Evolutionary conservation across 1,140 invertebrate genomes (phyloP).

Genomic region (Cotesia glomerata): DNA sequence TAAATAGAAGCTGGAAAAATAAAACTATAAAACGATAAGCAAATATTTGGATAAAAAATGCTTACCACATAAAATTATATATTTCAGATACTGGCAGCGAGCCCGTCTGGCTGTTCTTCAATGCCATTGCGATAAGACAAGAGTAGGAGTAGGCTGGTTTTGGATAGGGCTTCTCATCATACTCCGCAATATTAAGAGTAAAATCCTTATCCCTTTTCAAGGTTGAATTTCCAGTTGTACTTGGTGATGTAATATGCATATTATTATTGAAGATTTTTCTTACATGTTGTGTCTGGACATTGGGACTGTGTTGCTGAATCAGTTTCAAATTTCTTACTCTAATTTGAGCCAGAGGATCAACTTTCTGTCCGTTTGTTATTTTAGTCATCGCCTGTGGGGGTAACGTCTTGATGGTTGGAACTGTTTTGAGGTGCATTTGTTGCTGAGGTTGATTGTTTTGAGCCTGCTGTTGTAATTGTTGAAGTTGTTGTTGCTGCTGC

Average conservation of each 20-base stretch:
- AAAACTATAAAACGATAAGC: neutral
- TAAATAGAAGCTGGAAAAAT: neutral
- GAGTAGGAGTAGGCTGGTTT: slow-evolving; percentile 98
- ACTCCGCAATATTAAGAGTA: slow-evolving; percentile 51
- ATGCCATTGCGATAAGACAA: slow-evolving; percentile 95
- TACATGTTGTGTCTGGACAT: slow-evolving; percentile 43
- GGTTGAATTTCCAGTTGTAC: slow-evolving; percentile 35
- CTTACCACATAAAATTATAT: slow-evolving; percentile 98
- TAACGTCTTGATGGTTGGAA: slow-evolving; percentile 45
- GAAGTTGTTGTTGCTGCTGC: slow-evolving; percentile 8
- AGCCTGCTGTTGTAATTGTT: slow-evolving; percentile 6
- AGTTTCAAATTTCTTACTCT: slow-evolving; percentile 62
- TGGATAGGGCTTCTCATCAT: slow-evolving; percentile 79
- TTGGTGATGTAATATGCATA: slow-evolving; percentile 54
- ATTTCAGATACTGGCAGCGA: slow-evolving; percentile 97
- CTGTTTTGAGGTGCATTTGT: slow-evolving; percentile 40
- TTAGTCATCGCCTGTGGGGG: slow-evolving; percentile 43
- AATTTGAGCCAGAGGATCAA: slow-evolving; percentile 57
- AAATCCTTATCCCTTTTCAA: slow-evolving; percentile 55
- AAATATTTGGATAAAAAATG: slow-evolving; percentile 3
- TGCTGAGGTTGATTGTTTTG: slow-evolving; percentile 30
- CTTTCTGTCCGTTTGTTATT: slow-evolving; percentile 42
- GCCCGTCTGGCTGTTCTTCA: slow-evolving; percentile 94
- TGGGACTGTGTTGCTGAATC: slow-evolving; percentile 37
- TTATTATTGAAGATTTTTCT: slow-evolving; percentile 61